Evolutionary conservation across 2,113 vertebrate genomes (phyloP), one percentile per base, ranked within the genome.

Genomic region (Orientallactaga bullata): DNA sequence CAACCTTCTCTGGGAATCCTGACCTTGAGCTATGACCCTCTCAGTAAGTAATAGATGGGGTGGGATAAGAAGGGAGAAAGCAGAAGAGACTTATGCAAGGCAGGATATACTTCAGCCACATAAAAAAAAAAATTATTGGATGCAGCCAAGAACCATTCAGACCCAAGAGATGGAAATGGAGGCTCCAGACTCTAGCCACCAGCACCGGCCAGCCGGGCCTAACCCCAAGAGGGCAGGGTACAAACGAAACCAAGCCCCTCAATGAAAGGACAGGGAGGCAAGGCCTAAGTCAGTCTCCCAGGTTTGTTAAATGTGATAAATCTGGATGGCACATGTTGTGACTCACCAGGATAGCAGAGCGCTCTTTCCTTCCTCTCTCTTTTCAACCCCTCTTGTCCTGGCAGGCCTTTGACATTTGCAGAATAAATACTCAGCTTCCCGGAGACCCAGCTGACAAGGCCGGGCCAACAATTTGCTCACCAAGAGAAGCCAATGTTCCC

Each of bases 401-500:
- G 35, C 71, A 37, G 81, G 66, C 20, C 58, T 89, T 90, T 42
- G 66, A 28, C 21, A 20, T 65, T 89, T 79, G 69, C 78, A 39
- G 37, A 87, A 76, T 60, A 81, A 93, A 85, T 68, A 60, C 63
- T 58, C 17, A 26, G 77, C 55, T 94, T 96, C 89, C 71, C 5
- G 0, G 79, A 91, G 91, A 35, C 89, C 82, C 58, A 51, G 87
- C 68, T 24, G 35, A 93, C 63, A 63, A 0, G 61, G 89, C 60
- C 47, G 32, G 77, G 73, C 80, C 60, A 66, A 58, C 21, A 69
- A 95, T 94, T 93, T 71, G 87, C 51, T 95, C 93, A 92, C 84
- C 88, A 60, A 95, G 89, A 55, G 90, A 55, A 96, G 66, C 63
- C 47, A 86, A 78, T 17, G 72, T n/a, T 91, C 89, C 95, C 92